Conservation (phyloP, 2,797 vertebrate genomes). For the Psittacula echo region DNA sequence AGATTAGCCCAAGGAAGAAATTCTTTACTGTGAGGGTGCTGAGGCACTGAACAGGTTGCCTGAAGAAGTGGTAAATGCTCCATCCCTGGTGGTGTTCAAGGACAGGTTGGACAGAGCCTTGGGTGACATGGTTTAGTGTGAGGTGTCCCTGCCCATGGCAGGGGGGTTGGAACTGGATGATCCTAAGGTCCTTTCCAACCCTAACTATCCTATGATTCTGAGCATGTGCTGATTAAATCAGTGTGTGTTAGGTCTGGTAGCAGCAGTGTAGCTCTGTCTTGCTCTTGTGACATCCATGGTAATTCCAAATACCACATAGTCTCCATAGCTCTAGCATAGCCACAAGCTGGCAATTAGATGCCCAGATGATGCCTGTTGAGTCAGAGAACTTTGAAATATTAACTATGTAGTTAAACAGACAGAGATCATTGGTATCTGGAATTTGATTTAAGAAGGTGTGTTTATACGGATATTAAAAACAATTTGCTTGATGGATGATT, state of each 20-base stretch:
- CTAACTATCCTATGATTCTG: no score
- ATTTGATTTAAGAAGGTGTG: not conserved
- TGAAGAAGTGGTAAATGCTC: no score
- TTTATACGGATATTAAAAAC: not conserved
- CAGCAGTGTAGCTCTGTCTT: not conserved
- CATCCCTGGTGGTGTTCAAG: no score
- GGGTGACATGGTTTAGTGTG: no score
- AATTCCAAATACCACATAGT: not conserved
- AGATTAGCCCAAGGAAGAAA: no score
- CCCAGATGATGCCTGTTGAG: not conserved
- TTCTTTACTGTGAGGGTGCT: no score
- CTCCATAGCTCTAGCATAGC: no score
- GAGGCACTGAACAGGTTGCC: no score
- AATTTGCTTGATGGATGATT: not conserved
- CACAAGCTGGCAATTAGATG: not conserved
- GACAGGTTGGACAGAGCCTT: no score
- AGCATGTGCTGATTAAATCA: not conserved
- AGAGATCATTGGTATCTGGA: not conserved
- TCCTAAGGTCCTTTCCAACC: no score
- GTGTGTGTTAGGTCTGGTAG: not conserved
- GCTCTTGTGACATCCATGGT: not conserved
- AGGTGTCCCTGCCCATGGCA: no score
- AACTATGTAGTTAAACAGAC: not conserved
- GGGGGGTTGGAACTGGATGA: no score
- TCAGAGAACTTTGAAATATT: not conserved